phyloP scores from a whole-genome alignment of 2,888 invertebrate genomes.

The Ctenicera cuprea region DNA sequence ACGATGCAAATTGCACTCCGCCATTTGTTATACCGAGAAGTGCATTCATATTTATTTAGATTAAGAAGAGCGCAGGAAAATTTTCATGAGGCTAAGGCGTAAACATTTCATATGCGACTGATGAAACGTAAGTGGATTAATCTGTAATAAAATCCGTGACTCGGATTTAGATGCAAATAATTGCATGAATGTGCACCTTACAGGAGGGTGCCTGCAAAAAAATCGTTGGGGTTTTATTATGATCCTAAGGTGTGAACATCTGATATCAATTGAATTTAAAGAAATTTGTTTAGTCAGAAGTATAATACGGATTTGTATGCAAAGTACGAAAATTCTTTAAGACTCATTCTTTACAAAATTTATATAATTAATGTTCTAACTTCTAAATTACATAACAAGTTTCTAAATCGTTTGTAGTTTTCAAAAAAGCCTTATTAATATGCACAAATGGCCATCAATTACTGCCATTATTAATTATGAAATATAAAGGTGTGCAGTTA shows the following conservation, averaged over 20 bases:
- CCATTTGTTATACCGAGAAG: conserved; percentile 9
- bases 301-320: conserved; percentile 3
- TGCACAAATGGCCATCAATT: conserved; percentile 12
- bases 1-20: conserved; percentile 5
- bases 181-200: conserved; percentile 6
- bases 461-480: conserved; percentile 21
- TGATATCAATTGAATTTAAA: neutral
- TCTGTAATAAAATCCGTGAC: neutral
- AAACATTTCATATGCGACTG: conserved; percentile 14
- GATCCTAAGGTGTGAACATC: conserved; percentile 16
- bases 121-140: conserved; percentile 21
- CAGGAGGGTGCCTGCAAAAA: neutral
- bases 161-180: conserved; percentile 4
- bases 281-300: neutral
- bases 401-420: neutral
- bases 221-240: neutral
- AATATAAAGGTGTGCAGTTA: conserved; percentile 22
- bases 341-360: too few species aligned
- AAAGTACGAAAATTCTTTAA: neutral
- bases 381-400: neutral
- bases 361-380: too few species aligned
- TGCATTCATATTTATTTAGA: conserved; percentile 13
- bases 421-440: conserved; percentile 7
- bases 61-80: neutral
- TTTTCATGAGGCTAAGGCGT: conserved; percentile 14